Base-by-base conservation (phyloP, 2,797 vertebrate genomes). In the Macropus fuliginosus region DNA sequence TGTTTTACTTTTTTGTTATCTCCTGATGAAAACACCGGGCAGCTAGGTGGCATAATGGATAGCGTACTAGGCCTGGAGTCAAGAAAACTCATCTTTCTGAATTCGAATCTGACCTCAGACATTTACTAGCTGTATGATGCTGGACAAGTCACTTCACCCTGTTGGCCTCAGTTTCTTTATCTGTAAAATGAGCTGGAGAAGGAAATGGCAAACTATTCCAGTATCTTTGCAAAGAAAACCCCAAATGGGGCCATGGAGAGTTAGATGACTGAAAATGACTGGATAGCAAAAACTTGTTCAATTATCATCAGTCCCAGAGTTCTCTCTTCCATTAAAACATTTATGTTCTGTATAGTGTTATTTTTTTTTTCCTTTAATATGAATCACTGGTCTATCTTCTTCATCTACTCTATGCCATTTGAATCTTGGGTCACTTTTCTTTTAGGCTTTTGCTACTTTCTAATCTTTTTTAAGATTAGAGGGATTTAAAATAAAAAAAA, bases 281-380 rank as follows among this genome's bases (percentile, higher is more conserved):
- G n/a, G 24, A 81, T 40, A 74, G 40, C 40, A 87, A 66, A 92
- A 31, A 62, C 34, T 21, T 87, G 91, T 74, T 56, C 55, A 94
- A 24, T 54, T n/a, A 90, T 91, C 59, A 91, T 95, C 94, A 95
- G 59, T 12, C 55, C 54, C 89, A 95, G 54, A 40, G 31, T 95
- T 46, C 54, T 96, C 11, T 95, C 95, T 92, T 91, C 90, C 90
- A 27, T 55, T 31, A 96, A 96, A 93, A 56, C 27, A 14, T 59
- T 55, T 55, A 10, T 27, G 11, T 93, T 54, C 59, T 18, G n/a
- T 46, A 9, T 24, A 24, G 55, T 57, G 94, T 91, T 92, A 0
- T 21, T 55, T 18, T 14, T 56, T 56, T 27, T 0, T 54, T 54
- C 10, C 81, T 0, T 93, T 91, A 31, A 28, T 90, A 10, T 27